A percentile compares a stretch with the other conserved stretches of the same genome.
These are phyloP conservation scores for Dorcus hopei DNA, from an alignment of 2,888 invertebrate genomes.

Conservation along the genomic window DNA sequence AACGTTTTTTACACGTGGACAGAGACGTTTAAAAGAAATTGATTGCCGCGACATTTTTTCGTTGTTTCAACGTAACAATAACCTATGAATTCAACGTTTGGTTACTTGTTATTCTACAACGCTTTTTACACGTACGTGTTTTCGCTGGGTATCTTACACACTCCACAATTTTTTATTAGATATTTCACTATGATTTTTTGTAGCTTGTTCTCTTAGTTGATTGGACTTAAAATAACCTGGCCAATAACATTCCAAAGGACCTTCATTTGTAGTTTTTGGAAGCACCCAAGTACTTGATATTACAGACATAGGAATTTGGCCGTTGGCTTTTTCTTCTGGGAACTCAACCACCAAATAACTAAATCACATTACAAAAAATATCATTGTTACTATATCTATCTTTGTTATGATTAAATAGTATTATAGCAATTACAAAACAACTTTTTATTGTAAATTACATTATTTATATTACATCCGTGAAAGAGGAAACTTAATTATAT, in stretches of 20 bases:
- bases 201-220: background rate
- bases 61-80: no score
- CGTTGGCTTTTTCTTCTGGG: conserved; percentile 1
- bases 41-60: no score
- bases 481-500: background rate
- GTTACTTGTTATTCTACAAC: no score
- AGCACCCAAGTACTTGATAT: no score
- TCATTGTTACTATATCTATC: background rate
- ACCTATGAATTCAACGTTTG: no score
- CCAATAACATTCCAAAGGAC: background rate
- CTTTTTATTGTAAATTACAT: background rate
- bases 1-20: no score
- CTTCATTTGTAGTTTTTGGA: no score
- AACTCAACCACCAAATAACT: conserved; percentile 3
- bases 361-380: background rate
- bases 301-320: no score
- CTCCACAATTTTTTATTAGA: background rate
- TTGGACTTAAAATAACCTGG: background rate
- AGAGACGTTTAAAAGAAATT: no score
- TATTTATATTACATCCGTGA: background rate
- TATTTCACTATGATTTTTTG: background rate
- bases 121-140: no score
- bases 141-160: no score
- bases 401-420: background rate
- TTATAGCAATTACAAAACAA: background rate